Conservation (phyloP, 2,113 vertebrate species). For the Varanus salvator region DNA sequence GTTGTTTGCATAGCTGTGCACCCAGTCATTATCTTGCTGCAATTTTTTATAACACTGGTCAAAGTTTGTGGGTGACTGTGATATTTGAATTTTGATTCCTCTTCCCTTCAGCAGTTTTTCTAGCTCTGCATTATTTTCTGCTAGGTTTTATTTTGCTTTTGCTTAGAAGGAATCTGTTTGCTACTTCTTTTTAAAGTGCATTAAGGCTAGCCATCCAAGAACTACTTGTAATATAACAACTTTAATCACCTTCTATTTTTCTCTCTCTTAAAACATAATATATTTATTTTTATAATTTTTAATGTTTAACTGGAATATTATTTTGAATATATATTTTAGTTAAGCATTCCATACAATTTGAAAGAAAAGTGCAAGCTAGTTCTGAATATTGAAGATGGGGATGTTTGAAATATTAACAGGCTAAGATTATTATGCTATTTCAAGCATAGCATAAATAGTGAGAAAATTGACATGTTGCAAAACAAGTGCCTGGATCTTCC, state of each 20-base stretch:
- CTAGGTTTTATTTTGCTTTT: neutral
- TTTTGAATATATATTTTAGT: neutral
- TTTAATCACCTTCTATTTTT: neutral
- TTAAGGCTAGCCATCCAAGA: neutral
- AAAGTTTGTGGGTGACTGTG: neutral
- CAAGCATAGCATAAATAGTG: constrained; percentile 46
- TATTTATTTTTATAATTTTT: neutral
- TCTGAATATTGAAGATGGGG: constrained; percentile 47
- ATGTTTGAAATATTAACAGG: constrained; percentile 58
- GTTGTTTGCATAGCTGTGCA: no score
- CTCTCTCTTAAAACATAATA: neutral
- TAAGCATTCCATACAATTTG: neutral
- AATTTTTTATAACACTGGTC: neutral
- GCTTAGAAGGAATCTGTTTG: neutral
- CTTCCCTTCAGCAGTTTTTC: neutral
- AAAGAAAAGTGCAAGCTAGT: neutral
- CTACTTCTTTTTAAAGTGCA: neutral
- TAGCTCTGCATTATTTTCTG: constrained; percentile 2
- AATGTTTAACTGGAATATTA: neutral
- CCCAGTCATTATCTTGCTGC: neutral
- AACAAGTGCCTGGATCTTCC: no score
- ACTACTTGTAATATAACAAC: constrained; percentile 1
- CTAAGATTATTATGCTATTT: constrained; percentile 41
- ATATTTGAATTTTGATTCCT: neutral
- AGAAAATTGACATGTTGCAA: constrained; percentile 31